Base-by-base conservation (phyloP, 2,888 invertebrate species). In the Thymelicus sylvestris region DNA sequence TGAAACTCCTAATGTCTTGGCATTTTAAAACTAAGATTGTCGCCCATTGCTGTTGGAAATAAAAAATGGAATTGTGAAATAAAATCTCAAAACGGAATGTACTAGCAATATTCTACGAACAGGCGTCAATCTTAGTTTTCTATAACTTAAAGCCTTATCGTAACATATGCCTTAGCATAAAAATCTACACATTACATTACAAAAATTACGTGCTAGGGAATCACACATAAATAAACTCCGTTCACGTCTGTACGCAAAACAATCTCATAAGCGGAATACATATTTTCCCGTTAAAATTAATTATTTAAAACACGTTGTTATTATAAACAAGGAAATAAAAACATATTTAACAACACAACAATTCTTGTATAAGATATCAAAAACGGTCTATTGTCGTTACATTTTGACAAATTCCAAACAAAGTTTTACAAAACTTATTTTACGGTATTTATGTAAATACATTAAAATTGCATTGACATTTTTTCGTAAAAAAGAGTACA, bases 181-280 rank as follows among this genome's bases (percentile, higher is more conserved):
- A 83, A 86, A 85, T 84, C 86, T 90, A 85, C 86, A 89, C 78
- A 85, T 82, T 86, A 88, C 85, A 85, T 77, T 81, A 82, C 80
- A 84, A 75, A 72, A 72, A 78, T 80, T 85, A 84, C 80, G 81
- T 82, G 81, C 88, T 90, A 91, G 83, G 82, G 86, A 90, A 93
- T 93, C 93, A 93, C 93, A 92, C 92, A 92, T 92, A 93, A 92
- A 93, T 93, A 92, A 90, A 89, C 86, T 90, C 86, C 86, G 84
- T 86, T 84, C 86, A 87, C 87, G 82, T 84, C 82, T 82, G 77
- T 83, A 86, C 81, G 85, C 84, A 87, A 85, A 89, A 91, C 90
- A 92, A 92, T 92, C 89, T 91, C 91, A 87, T 84, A 81, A 81
- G 83, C 79, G 80, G 83, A 82, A 78, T 81, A 84, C 84, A 83